Evolutionary conservation across 2,113 vertebrate species (phyloP), one percentile per base, ranked within the genome.

Genomic region (Trachemys scripta): DNA sequence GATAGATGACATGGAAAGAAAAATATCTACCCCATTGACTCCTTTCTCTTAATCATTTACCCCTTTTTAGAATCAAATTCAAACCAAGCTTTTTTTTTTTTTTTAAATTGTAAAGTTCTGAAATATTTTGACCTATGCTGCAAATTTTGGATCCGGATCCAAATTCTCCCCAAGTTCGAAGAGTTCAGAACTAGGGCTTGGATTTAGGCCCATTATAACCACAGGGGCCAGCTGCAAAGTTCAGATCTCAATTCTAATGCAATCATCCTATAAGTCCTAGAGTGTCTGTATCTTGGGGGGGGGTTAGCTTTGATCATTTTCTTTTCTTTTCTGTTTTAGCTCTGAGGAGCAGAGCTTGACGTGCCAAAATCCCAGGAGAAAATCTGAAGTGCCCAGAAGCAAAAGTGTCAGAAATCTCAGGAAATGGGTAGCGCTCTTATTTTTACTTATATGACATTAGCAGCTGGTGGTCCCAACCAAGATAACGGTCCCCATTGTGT

Each of bases 401-500:
- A 42, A 45, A 76, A 76, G 10, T 11, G 38, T 45, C 72, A 76
- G 72, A 76, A 76, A 76, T 13, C 72, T 76, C 72, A 76, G 38
- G 31, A 17, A 69, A n/a, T 16, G 38, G 38, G 38, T 12, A 76
- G 72, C 3, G 5, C 11, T 76, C 72, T 76, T 76, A 45, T 45
- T 45, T 76, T 4, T 50, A 85, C 9, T 49, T 79, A 35, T 10
- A 11, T 0, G 50, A 54, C 50, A 2, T 11, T 54, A 54, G 1
- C 11, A 27, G 1, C 2, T 4, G 53, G 12, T 38, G 65, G 2
- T 51, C 8, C 59, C 9, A 93, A 83, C 50, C 16, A 47, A 85
- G 5, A 35, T 51, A 50, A 0, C 0, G 11, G 13, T 35, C 10
- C 49, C 1, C 31, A 0, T 0, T 47, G 1, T 76, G 1, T 50